Percentiles rank a stretch among this genome's conserved stretches.
phyloP scores from a whole-genome alignment of 2,888 invertebrate species.

The Gandaritis pyraliata region DNA sequence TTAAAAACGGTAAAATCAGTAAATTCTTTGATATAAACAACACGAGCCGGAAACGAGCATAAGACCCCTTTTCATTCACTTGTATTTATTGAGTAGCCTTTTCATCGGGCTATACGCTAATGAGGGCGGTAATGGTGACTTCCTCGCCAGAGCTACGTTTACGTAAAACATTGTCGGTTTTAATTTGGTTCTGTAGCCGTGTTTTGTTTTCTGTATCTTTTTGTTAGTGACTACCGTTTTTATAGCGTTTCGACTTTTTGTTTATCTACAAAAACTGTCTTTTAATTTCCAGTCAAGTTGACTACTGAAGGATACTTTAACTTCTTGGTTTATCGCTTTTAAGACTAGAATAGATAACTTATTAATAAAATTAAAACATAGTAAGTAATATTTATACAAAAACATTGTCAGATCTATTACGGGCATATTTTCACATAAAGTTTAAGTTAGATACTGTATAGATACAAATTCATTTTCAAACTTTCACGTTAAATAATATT shows the following conservation, averaged over 20 bases:
- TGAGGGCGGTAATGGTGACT: slow-evolving; percentile 69
- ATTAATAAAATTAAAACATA: too few relatives aligned
- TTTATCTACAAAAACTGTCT: too few relatives aligned
- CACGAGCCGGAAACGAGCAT: slow-evolving; percentile 46
- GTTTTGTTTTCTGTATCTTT: slow-evolving; percentile 26
- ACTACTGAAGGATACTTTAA: too few relatives aligned
- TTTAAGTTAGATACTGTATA: too few relatives aligned
- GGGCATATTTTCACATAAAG: too few relatives aligned
- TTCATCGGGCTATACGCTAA: slow-evolving; percentile 65
- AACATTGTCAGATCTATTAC: too few relatives aligned
- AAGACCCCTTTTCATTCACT: slow-evolving; percentile 47
- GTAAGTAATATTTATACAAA: too few relatives aligned
- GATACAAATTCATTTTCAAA: too few relatives aligned
- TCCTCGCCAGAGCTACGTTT: slow-evolving; percentile 49
- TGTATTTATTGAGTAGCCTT: slow-evolving; percentile 63
- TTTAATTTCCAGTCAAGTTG: too few relatives aligned
- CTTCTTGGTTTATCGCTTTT: too few relatives aligned
- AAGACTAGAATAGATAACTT: too few relatives aligned
- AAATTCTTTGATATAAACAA: slow-evolving; percentile 53
- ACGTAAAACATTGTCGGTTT: slow-evolving; percentile 48
- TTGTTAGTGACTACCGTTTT: slow-evolving; percentile 1
- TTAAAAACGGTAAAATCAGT: slow-evolving; percentile 26
- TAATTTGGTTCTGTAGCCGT: slow-evolving; percentile 50
- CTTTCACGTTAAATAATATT: too few relatives aligned
- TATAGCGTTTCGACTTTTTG: neutral